These are phyloP conservation scores for Idaea aversata DNA, from an alignment of 2,888 invertebrate species.

Conservation along the genomic window DNA sequence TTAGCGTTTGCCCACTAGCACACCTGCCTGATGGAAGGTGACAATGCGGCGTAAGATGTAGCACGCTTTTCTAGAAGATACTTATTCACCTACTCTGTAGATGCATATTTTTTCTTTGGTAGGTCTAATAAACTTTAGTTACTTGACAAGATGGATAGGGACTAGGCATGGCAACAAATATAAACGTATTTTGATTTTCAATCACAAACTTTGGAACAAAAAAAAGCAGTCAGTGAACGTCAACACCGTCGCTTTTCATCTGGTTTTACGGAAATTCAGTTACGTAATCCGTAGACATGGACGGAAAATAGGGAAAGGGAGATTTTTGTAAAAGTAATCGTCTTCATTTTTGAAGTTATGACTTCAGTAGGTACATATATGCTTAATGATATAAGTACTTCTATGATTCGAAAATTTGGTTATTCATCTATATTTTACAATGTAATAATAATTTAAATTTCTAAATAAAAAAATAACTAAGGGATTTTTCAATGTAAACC, in stretches of 20 bases:
- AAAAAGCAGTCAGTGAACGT: constrained; percentile 24
- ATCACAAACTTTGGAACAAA: constrained; percentile 26
- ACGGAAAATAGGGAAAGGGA: constrained; percentile 12
- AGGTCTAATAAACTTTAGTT: too few species aligned
- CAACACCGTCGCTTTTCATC: constrained; percentile 16
- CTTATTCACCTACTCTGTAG: too few species aligned
- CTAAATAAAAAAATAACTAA: too few species aligned
- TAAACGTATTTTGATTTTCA: constrained; percentile 11
- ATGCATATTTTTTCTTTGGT: too few species aligned
- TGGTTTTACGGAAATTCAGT: constrained; percentile 25
- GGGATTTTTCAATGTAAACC: too few species aligned
- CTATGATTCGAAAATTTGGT: not conserved
- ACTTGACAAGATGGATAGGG: too few species aligned
- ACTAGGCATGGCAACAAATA: too few species aligned
- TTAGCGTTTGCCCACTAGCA: too few species aligned
- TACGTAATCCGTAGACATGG: constrained; percentile 24
- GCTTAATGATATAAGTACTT: not conserved
- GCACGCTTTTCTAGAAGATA: too few species aligned
- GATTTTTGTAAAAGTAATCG: constrained; percentile 10
- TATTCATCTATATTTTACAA: not conserved
- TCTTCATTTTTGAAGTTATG: constrained; percentile 3
- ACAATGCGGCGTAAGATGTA: too few species aligned
- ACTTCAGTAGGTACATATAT: not conserved
- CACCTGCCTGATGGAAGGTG: too few species aligned
- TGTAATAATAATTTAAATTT: too few species aligned